These are phyloP conservation scores for Drosophila algonquin DNA, from an alignment of 2,888 invertebrate species.

Conservation along the genomic window DNA sequence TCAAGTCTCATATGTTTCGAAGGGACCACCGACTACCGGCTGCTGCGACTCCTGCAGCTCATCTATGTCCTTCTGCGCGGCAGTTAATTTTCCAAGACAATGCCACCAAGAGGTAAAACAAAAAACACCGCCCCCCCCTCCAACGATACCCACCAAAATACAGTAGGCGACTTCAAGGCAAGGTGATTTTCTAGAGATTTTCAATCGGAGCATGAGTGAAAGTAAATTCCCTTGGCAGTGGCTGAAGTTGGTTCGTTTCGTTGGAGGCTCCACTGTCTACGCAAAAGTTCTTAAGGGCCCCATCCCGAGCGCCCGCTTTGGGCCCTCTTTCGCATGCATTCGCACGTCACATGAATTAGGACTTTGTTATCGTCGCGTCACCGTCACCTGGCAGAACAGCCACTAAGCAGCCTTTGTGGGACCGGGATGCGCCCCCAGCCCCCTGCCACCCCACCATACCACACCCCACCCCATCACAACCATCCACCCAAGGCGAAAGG, in stretches of 20 bases:
- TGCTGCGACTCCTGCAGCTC: constrained; percentile 4
- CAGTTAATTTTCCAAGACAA: constrained; percentile 79
- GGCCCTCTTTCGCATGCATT: constrained; percentile 49
- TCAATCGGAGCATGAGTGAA: neutral
- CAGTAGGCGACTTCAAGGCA: constrained; percentile 10
- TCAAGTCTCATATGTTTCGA: constrained; percentile 46
- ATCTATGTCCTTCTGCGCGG: constrained; percentile 46
- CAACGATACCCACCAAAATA: constrained; percentile 14
- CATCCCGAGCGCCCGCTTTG: neutral
- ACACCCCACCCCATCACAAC: too few relatives aligned
- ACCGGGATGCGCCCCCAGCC: neutral
- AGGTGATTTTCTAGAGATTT: constrained; percentile 10
- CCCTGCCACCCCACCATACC: too few relatives aligned
- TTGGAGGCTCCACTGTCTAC: constrained; percentile 1
- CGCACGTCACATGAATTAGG: constrained; percentile 64
- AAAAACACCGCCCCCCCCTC: constrained; percentile 50
- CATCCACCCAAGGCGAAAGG: constrained; percentile 20
- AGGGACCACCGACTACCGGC: constrained; percentile 1
- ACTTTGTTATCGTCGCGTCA: constrained; percentile 65
- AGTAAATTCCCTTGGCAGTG: neutral
- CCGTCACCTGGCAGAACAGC: constrained; percentile 72
- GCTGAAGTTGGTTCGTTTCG: neutral
- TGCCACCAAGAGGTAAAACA: constrained; percentile 54
- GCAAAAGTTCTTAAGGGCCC: constrained; percentile 2
- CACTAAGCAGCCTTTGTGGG: constrained; percentile 35